These are phyloP conservation scores for Ypsolopha scabrella DNA, from an alignment of 2,888 invertebrate species.

Conservation along the genomic window DNA sequence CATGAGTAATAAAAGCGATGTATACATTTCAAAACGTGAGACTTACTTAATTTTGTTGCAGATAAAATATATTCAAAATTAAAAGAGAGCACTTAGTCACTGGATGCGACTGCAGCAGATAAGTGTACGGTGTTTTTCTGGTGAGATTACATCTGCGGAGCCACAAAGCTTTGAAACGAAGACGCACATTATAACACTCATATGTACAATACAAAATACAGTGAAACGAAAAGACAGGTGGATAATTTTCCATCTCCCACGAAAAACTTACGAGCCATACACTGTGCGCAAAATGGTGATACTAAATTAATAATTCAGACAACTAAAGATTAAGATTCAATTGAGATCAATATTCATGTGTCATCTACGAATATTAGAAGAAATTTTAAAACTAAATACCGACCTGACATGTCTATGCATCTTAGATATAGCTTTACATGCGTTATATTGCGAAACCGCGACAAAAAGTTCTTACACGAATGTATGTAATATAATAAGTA, in stretches of 20 bases:
- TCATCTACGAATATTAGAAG: too few relatives aligned
- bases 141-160: conserved; percentile 38
- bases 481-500: too few relatives aligned
- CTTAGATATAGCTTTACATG: too few relatives aligned
- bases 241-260: neutral
- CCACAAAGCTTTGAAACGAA: conserved; percentile 26
- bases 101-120: conserved; percentile 11
- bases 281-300: neutral
- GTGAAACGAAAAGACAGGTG: neutral
- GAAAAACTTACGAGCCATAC: neutral
- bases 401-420: too few relatives aligned
- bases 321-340: too few relatives aligned
- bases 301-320: neutral
- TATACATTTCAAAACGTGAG: too few relatives aligned
- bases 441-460: too few relatives aligned
- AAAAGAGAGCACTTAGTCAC: conserved; percentile 28
- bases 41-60: neutral
- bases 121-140: conserved; percentile 11
- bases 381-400: too few relatives aligned
- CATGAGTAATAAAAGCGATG: too few relatives aligned
- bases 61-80: neutral
- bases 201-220: conserved; percentile 12
- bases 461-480: too few relatives aligned
- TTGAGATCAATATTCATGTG: too few relatives aligned
- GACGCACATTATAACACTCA: conserved; percentile 28